phyloP scores from a whole-genome alignment of 1,140 invertebrate species.

The Anagrus nilaparvatae region DNA sequence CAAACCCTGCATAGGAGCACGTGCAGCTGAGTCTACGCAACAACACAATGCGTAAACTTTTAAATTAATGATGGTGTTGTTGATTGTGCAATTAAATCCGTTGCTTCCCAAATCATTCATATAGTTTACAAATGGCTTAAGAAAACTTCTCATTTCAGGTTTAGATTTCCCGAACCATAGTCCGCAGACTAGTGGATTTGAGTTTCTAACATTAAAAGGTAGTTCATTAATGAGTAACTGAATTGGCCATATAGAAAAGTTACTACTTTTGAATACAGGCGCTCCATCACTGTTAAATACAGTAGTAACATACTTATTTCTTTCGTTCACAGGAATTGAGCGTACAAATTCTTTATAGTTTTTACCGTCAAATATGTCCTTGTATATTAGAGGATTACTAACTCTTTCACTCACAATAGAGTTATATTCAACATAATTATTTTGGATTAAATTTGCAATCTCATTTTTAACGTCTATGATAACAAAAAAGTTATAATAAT shows the following conservation, averaged over 20 bases:
- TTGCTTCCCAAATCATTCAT: slow-evolving; percentile 13
- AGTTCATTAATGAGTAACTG: slow-evolving; percentile 15
- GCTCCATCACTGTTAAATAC: slow-evolving; percentile 15
- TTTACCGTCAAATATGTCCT: slow-evolving; percentile 14
- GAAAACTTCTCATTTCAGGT: slow-evolving; percentile 14
- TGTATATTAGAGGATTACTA: neutral
- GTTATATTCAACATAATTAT: slow-evolving; percentile 5
- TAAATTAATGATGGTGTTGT: neutral
- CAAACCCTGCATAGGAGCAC: slow-evolving; percentile 11
- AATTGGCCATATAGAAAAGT: slow-evolving; percentile 14
- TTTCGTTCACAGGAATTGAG: neutral
- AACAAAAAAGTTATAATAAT: slow-evolving; percentile 11
- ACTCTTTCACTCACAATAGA: slow-evolving; percentile 8
- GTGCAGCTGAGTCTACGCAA: slow-evolving; percentile 11
- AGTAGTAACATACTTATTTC: slow-evolving; percentile 7
- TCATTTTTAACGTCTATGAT: slow-evolving; percentile 3
- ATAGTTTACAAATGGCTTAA: slow-evolving; percentile 13
- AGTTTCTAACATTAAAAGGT: slow-evolving; percentile 8
- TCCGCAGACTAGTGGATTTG: slow-evolving; percentile 9
- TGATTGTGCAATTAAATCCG: slow-evolving; percentile 10
- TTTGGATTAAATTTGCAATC: slow-evolving; percentile 10
- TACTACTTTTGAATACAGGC: slow-evolving; percentile 11
- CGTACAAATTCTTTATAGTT: slow-evolving; percentile 9
- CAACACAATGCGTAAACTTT: slow-evolving; percentile 14
- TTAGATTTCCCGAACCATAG: no score